Conservation (phyloP, 2,888 invertebrate genomes). For the Amphipyra tragopoginis region DNA sequence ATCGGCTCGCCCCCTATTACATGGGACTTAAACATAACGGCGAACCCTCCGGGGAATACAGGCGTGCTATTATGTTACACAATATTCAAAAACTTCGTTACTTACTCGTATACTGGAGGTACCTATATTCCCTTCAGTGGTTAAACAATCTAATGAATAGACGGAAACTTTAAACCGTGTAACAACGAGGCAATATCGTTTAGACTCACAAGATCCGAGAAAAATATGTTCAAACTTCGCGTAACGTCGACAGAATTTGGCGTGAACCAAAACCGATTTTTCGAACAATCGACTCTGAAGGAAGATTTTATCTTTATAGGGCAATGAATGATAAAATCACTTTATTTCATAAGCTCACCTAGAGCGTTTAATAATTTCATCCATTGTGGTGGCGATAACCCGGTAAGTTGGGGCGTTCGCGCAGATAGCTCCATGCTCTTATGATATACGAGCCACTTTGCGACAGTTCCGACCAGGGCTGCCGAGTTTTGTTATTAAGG, state of each 20-base stretch:
- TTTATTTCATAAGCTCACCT: constrained; percentile 47
- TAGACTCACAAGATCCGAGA: constrained; percentile 36
- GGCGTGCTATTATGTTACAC: too few species aligned
- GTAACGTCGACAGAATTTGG: constrained; percentile 14
- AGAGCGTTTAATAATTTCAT: constrained; percentile 63
- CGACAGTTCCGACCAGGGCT: constrained; percentile 58
- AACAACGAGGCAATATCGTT: constrained; percentile 44
- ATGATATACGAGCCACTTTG: constrained; percentile 65
- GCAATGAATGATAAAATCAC: constrained; percentile 50
- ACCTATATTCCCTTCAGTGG: not conserved
- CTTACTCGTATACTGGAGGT: too few species aligned
- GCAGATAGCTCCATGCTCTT: constrained; percentile 58
- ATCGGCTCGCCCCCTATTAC: too few species aligned
- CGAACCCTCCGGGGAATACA: too few species aligned
- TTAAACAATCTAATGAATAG: constrained; percentile 24
- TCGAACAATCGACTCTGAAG: constrained; percentile 27
- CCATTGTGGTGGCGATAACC: constrained; percentile 61
- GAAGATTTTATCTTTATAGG: constrained; percentile 46
- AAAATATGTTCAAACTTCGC: constrained; percentile 49
- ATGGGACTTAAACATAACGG: too few species aligned
- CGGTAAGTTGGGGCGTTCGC: constrained; percentile 59
- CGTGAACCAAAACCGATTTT: constrained; percentile 27
- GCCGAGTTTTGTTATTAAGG: constrained; percentile 41
- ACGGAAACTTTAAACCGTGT: constrained; percentile 26
- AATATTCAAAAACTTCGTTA: too few species aligned